Conservation (phyloP, 2,797 vertebrate genomes). For the Nannoperca obscura region DNA sequence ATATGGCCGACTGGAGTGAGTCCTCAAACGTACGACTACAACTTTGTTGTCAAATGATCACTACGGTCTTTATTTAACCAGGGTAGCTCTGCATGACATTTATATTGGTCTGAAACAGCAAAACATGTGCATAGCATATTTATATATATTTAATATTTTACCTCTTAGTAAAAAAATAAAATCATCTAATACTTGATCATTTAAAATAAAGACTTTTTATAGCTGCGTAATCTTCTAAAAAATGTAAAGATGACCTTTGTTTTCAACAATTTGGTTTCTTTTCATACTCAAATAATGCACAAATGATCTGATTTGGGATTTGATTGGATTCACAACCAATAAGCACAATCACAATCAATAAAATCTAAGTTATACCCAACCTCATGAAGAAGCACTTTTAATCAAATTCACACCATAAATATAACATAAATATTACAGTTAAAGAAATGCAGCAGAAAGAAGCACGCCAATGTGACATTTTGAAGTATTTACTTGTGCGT, state of each 20-base stretch:
- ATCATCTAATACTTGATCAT: too few species aligned
- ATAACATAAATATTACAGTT: background rate
- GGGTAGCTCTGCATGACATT: background rate
- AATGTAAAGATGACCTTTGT: too few species aligned
- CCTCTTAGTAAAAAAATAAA: too few species aligned
- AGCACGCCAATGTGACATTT: background rate
- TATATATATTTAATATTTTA: too few species aligned
- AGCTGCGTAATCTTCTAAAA: too few species aligned
- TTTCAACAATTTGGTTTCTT: too few species aligned
- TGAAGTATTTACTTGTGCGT: background rate
- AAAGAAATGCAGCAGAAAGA: background rate
- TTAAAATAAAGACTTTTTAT: too few species aligned
- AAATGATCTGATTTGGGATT: too few species aligned
- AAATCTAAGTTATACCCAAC: too few species aligned
- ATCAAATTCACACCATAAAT: background rate
- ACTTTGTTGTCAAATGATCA: background rate
- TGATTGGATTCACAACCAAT: background rate
- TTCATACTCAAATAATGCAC: too few species aligned
- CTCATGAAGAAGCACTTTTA: background rate
- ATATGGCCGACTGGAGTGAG: background rate
- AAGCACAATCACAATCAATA: background rate
- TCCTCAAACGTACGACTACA: conserved; percentile 3
- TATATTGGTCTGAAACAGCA: too few species aligned
- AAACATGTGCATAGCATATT: too few species aligned
- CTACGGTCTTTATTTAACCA: conserved; percentile 8